Evolutionary conservation across 2,888 invertebrate genomes (phyloP).

Genomic region (Diogma glabrata): DNA sequence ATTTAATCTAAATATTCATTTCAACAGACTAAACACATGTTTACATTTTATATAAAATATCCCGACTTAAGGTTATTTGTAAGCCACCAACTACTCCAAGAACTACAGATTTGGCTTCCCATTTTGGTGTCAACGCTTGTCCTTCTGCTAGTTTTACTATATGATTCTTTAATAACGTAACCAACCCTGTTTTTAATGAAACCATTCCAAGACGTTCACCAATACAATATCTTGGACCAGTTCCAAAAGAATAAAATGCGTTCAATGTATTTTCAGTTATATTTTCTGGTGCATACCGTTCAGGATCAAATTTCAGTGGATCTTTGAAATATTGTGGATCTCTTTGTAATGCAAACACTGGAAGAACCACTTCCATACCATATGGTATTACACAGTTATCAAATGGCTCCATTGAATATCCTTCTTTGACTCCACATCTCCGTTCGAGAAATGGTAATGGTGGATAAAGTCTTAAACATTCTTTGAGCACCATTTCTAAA

Average conservation of each 20-base stretch:
- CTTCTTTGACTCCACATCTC: constrained; percentile 10
- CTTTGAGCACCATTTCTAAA: constrained; percentile 35
- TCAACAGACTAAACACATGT: no score
- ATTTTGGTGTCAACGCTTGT: neutral
- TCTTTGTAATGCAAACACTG: constrained; percentile 30
- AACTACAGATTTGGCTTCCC: neutral
- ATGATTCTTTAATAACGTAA: constrained; percentile 31
- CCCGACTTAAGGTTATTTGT: neutral
- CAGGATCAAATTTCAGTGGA: constrained; percentile 32
- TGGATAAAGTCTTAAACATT: constrained; percentile 33
- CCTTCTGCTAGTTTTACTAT: neutral
- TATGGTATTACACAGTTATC: constrained; percentile 25
- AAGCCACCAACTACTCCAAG: neutral
- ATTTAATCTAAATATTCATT: no score
- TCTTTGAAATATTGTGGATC: constrained; percentile 33
- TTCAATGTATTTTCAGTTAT: constrained; percentile 28
- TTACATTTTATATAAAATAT: neutral
- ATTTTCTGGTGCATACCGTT: constrained; percentile 32
- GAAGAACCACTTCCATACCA: constrained; percentile 31
- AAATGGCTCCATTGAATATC: constrained; percentile 25
- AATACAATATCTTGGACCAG: constrained; percentile 32
- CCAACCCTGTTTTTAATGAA: constrained; percentile 29
- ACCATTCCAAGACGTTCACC: constrained; percentile 32
- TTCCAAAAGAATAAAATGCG: constrained; percentile 34
- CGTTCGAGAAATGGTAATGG: constrained; percentile 30